Percentiles rank a stretch among this genome's conserved stretches.
Conservation (phyloP, 2,113 vertebrate species). For the Odobenus rosmarus region DNA sequence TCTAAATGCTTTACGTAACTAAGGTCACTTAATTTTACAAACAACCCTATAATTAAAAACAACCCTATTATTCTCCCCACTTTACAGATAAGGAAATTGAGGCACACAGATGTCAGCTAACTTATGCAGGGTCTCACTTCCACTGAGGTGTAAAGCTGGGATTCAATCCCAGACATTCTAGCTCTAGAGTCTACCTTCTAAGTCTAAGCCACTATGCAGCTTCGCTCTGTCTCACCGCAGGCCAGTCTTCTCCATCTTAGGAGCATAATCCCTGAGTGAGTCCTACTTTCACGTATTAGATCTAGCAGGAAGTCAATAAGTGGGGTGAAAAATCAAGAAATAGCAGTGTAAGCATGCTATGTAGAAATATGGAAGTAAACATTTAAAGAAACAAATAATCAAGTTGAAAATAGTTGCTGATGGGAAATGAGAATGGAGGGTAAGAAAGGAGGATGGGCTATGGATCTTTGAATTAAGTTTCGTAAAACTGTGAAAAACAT, state of each 20-base stretch:
- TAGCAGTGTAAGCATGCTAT: background rate
- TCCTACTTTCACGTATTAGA: background rate
- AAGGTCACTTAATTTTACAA: constrained; percentile 16
- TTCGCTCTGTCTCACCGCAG: background rate
- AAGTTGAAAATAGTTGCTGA: background rate
- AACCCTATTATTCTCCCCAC: background rate
- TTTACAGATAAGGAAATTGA: background rate
- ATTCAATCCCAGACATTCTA: background rate
- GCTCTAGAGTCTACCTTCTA: background rate
- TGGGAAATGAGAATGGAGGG: background rate
- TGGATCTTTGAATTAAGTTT: background rate
- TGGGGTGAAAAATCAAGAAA: constrained; percentile 29
- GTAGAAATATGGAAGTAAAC: background rate
- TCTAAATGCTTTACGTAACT: background rate
- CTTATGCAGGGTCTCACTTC: background rate
- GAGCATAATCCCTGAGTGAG: background rate
- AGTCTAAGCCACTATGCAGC: background rate
- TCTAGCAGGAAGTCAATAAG: background rate
- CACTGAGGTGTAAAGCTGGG: background rate
- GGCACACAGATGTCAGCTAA: background rate
- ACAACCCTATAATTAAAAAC: background rate
- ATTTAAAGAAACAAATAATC: background rate
- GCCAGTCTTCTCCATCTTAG: background rate
- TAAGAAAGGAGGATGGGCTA: background rate
- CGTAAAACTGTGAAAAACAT: background rate